Conservation (phyloP, 2,797 vertebrate genomes). For the Hippopotamyrus pictus region DNA sequence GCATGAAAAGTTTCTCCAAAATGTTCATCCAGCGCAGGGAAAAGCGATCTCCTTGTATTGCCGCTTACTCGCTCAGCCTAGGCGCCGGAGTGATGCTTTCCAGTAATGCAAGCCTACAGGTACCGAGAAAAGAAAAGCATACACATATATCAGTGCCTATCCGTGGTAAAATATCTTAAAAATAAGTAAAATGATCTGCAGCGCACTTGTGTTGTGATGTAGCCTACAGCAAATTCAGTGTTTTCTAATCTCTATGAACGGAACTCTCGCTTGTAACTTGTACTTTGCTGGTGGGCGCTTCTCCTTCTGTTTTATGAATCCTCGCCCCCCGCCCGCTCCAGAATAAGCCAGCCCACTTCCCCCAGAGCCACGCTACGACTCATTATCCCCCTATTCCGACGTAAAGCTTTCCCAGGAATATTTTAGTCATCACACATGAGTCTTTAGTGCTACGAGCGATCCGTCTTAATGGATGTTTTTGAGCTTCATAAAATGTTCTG, state of each 20-base stretch:
- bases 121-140: not conserved
- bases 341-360: constrained; percentile 72
- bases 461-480: not conserved
- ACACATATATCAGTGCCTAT: not conserved
- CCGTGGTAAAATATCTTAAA: not conserved
- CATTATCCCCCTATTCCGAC: constrained; percentile 40
- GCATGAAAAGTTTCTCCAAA: not conserved
- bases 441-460: constrained; percentile 33
- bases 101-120: not conserved
- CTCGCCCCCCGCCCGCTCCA: constrained; percentile 56
- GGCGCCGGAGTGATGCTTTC: not conserved
- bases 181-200: not conserved
- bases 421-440: not conserved
- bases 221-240: constrained; percentile 28
- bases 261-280: constrained; percentile 43
- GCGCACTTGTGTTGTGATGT: constrained; percentile 29
- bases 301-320: constrained; percentile 76
- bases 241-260: constrained; percentile 36
- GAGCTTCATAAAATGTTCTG: not conserved
- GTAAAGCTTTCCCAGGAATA: constrained; percentile 46
- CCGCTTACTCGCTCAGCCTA: not conserved
- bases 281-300: constrained; percentile 42
- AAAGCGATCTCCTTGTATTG: not conserved
- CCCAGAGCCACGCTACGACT: constrained; percentile 30
- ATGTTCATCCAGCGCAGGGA: not conserved